These are phyloP conservation scores for Pseudocheirus occidentalis DNA, from an alignment of 2,797 vertebrate genomes.

Conservation along the genomic window DNA sequence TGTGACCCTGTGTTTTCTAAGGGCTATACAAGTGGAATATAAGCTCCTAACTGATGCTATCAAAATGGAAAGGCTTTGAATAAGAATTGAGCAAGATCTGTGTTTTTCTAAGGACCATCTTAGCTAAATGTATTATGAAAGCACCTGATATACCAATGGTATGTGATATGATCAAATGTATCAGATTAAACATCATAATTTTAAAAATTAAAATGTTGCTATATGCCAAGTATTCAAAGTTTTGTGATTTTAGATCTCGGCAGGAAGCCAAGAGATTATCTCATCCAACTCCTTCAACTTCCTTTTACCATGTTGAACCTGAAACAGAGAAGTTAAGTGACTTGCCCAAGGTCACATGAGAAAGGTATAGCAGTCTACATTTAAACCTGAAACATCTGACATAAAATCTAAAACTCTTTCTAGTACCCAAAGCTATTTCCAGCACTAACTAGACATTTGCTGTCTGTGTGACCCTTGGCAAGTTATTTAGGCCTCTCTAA, in stretches of 20 bases:
- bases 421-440: neutral
- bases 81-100: neutral
- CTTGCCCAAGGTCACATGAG: neutral
- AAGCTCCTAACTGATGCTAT: neutral
- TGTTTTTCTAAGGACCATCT: neutral
- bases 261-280: neutral
- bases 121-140: neutral
- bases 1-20: neutral
- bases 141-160: neutral
- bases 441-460: neutral
- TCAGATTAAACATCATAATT: neutral
- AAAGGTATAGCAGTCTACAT: neutral
- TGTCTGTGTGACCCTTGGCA: neutral
- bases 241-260: neutral
- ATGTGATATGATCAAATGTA: neutral
- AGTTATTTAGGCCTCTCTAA: neutral
- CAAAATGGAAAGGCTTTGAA: neutral
- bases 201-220: too few species aligned
- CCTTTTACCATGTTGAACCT: neutral
- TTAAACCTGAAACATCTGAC: neutral
- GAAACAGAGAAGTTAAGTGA: neutral
- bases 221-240: neutral
- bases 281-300: neutral
- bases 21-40: neutral
- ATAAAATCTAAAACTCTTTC: neutral